Conservation (phyloP, 2,888 invertebrate genomes). For the Ischnura elegans region DNA sequence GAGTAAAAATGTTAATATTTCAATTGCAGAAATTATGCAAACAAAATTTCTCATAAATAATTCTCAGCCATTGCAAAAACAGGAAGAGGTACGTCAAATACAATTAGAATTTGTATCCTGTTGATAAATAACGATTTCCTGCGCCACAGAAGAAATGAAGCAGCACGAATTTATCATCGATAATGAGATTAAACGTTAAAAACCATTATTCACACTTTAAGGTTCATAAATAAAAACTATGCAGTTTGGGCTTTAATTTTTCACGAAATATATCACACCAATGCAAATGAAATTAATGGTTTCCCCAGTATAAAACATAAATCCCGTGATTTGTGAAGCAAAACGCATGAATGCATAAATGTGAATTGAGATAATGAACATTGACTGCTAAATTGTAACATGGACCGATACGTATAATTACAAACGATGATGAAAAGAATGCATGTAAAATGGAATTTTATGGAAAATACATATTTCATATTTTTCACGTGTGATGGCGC, state of each 20-base stretch:
- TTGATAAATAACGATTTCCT: neutral
- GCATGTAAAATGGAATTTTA: too few relatives aligned
- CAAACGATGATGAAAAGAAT: neutral
- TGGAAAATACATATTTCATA: too few relatives aligned
- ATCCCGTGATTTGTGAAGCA: too few relatives aligned
- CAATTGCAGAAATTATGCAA: too few relatives aligned
- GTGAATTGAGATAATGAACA: neutral
- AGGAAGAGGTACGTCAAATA: neutral
- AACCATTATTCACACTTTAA: neutral
- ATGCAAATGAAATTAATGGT: too few relatives aligned
- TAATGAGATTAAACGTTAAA: neutral
- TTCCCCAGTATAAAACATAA: neutral
- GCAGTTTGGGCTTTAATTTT: neutral
- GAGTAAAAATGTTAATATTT: too few relatives aligned
- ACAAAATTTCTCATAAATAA: neutral
- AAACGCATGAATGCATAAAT: neutral
- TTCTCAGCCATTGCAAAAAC: neutral
- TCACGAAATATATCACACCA: neutral
- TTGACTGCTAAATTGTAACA: neutral
- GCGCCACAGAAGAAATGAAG: neutral
- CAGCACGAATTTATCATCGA: neutral
- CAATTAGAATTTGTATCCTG: too few relatives aligned
- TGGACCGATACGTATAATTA: too few relatives aligned
- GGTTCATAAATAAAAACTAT: neutral
- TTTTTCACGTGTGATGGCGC: too few relatives aligned